Percentiles rank a stretch among this genome's conserved stretches.
These are phyloP conservation scores for Silurus meridionalis DNA, from an alignment of 2,113 vertebrate species.

Conservation along the genomic window DNA sequence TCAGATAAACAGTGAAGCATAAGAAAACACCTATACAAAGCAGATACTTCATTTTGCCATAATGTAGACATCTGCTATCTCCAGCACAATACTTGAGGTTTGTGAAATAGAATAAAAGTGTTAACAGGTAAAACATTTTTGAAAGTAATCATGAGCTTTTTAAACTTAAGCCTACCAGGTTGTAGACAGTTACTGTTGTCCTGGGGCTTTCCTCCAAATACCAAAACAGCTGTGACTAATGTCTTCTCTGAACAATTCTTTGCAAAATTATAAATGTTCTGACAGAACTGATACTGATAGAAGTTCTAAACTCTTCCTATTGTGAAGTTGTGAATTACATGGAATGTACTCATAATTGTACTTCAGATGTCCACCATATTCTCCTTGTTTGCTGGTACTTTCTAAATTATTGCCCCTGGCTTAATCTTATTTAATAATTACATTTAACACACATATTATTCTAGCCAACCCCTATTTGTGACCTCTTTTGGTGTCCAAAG, in stretches of 20 bases:
- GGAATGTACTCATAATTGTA: not conserved
- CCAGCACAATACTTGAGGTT: not conserved
- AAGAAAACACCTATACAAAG: not conserved
- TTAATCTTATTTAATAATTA: not conserved
- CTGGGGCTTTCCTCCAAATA: not conserved
- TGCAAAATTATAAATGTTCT: too few species aligned
- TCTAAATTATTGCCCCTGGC: not conserved
- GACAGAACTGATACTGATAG: not conserved
- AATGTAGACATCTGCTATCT: not conserved
- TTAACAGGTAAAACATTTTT: not conserved
- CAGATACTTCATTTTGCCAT: not conserved
- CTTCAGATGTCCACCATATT: not conserved
- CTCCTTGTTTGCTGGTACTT: not conserved
- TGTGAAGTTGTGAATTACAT: not conserved
- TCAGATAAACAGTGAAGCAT: not conserved
- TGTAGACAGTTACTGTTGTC: not conserved
- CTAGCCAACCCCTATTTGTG: not conserved
- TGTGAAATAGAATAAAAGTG: not conserved
- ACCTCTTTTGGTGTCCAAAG: not conserved
- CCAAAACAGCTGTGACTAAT: not conserved
- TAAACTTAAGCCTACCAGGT: not conserved
- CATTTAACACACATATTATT: not conserved
- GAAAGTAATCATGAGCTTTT: not conserved
- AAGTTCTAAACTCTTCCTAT: not conserved
- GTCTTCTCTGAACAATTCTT: not conserved